Conservation (phyloP, 1,140 invertebrate species). For the Drosophila arawakana region DNA sequence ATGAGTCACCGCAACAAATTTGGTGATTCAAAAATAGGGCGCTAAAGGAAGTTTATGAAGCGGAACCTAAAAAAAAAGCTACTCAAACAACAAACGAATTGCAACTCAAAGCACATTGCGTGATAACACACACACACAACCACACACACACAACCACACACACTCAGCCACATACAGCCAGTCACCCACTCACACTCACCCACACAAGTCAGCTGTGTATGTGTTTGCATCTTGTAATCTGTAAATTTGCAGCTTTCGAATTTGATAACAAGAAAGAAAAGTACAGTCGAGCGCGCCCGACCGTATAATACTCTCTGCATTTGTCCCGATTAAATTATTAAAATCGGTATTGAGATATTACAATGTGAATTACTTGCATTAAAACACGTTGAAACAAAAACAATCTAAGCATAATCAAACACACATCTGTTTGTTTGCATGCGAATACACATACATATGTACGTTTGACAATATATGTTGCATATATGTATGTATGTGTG, state of each 20-base stretch:
- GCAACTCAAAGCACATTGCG: slow-evolving; percentile 10
- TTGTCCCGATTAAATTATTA: no score
- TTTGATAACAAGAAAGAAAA: no score
- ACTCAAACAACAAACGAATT: neutral
- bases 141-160: neutral
- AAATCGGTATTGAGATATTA: no score
- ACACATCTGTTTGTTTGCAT: no score
- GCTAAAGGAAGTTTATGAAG: slow-evolving; percentile 16
- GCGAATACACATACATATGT: no score
- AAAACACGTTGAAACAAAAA: no score
- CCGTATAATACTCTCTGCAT: no score
- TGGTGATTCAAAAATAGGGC: slow-evolving; percentile 36
- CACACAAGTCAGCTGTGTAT: neutral
- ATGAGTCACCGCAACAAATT: slow-evolving; percentile 43
- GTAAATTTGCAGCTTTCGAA: neutral
- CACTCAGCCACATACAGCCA: neutral
- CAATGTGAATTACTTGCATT: no score
- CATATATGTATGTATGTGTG: no score
- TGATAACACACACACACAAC: neutral
- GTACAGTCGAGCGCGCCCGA: no score
- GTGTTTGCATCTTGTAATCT: neutral
- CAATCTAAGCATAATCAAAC: no score
- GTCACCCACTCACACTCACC: neutral
- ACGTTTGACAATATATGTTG: no score
- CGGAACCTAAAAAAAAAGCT: slow-evolving; percentile 3